Base-by-base conservation (phyloP, 64 coral and sea anemone species). In the Orbicella faveolata region DNA sequence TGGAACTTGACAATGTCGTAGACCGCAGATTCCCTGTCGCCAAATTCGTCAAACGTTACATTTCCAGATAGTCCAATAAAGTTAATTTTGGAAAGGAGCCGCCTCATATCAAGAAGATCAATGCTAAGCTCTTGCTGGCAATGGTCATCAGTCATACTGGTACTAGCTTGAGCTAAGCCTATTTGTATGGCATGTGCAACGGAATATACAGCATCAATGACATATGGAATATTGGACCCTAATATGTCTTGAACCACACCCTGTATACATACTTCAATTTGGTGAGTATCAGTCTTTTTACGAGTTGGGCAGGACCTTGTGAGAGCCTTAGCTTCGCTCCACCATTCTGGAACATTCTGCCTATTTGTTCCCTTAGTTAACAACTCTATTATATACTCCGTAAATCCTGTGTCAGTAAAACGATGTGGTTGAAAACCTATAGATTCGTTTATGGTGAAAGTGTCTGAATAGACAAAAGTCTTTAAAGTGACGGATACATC, bases 181-280 rank as follows among this genome's bases (percentile, higher is more conserved):
- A 41, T 36, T 75, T 81, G 18, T 86, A 96, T 36, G 2, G 90
- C 90, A 78, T 96, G 64, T 13, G 94, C 94, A 19, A 93, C 34
- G 19, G 94, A 86, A 39, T 93, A 93, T 21, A 96, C 87, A 17
- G 94, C 90, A 36, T 93, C 87, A 25, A 93, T 91, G 2, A 93
- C 52, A 25, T 92, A 83, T 25, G 76, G 78, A 23, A 88, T 69
- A 34, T 88, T 86, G 3, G 91, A 87, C 20, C 81, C 79, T 41
- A 55, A 73, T 21, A 89, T 80, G 3, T 93, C 41, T 51, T 25
- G 25, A 36, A 75, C 53, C 15, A 77, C 37, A 52, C 74, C 53
- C 20, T 16, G 2, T 37, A 7, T 14, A 55, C 23, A 73, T 34
- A 2, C 44, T 44, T 83, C 34, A n/a, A 52, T 52, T 18, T 80